Percentiles rank a stretch among this genome's conserved stretches.
phyloP scores from a whole-genome alignment of 1,140 invertebrate genomes.

The Prorops nasuta region DNA sequence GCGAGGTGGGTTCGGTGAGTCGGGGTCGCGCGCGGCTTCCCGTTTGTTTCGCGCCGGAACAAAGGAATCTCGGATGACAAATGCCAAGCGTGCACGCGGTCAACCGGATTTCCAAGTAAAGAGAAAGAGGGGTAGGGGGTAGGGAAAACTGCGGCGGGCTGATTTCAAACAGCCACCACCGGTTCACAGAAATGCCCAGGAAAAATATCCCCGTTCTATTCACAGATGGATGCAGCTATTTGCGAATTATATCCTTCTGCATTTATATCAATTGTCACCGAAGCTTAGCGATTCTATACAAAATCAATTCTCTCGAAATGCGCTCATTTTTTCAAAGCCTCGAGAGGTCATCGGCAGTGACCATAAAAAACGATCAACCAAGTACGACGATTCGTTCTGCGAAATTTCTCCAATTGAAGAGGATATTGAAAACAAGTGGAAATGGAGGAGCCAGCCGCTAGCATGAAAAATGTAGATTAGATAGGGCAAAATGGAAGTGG shows the following conservation, averaged over 20 bases:
- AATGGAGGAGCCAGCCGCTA: no score
- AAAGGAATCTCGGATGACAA: slow-evolving; percentile 40
- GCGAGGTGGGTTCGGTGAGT: neutral
- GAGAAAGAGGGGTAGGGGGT: slow-evolving; percentile 11
- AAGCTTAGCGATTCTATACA: no score
- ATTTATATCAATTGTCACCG: no score
- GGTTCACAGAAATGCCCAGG: slow-evolving; percentile 22
- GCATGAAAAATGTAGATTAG: no score
- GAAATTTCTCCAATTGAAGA: no score
- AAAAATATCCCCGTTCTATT: slow-evolving; percentile 20
- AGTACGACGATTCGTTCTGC: no score
- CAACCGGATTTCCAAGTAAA: slow-evolving; percentile 31
- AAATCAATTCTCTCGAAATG: no score
- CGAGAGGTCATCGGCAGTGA: no score
- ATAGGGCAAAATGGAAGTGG: no score
- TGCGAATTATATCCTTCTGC: slow-evolving; percentile 21
- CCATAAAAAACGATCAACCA: no score
- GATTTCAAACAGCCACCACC: neutral
- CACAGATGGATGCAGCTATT: neutral
- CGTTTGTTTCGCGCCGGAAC: slow-evolving; percentile 34
- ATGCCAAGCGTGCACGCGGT: slow-evolving; percentile 35
- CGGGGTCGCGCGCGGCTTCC: neutral
- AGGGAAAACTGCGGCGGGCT: slow-evolving; percentile 3
- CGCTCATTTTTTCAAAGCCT: no score
- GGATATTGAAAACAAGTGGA: no score